Base-by-base conservation (phyloP, 1,140 invertebrate genomes). In the Ceratina japonica region DNA sequence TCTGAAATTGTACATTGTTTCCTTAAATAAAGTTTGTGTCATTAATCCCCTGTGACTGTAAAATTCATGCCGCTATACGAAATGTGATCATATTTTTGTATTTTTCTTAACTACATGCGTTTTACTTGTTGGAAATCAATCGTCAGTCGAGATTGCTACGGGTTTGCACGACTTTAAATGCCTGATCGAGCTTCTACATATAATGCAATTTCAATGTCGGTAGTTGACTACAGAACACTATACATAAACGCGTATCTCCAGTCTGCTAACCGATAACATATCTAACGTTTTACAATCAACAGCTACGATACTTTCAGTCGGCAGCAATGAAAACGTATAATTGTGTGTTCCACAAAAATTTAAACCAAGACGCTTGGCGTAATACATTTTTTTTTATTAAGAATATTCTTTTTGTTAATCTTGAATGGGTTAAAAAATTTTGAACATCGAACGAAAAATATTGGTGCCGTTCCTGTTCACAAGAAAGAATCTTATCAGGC, bases 121-220 rank as follows among this genome's bases (percentile, higher is more conserved):
- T 18, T 59, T 31, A 13, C 5, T 31, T 15, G 22, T 59, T 63
- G 16, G n/a, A 66, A 56, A 75, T 75, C 10, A 22, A 75, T 56
- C 62, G 22, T 52, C 44, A n/a, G 10, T n/a, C 2, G 16, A 37
- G 2, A 13, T 77, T 72, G 20, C 49, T 63, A 72, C 75, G 68
- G 27, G 75, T 63, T 71, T 71, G 75, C 24, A 13, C 56, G 24
- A 70, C 49, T 77, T 71, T 77, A 27, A 62, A 77, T 61, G n/a
- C 20, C 49, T 37, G 24, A 20, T 62, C 58, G 16, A 49, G 16
- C 51, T 49, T 78, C 68, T 72, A n/a, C n/a, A n/a, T n/a, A 56
- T 72, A 78, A 78, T 72, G 68, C 68, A 72, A 72, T 71, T 78
- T 56, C 68, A 63, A n/a, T 78, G 75, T 78, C 51, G 59, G 68